These are phyloP conservation scores for Gymnoscopelus braueri DNA, from an alignment of 2,797 vertebrate genomes.

Conservation along the genomic window DNA sequence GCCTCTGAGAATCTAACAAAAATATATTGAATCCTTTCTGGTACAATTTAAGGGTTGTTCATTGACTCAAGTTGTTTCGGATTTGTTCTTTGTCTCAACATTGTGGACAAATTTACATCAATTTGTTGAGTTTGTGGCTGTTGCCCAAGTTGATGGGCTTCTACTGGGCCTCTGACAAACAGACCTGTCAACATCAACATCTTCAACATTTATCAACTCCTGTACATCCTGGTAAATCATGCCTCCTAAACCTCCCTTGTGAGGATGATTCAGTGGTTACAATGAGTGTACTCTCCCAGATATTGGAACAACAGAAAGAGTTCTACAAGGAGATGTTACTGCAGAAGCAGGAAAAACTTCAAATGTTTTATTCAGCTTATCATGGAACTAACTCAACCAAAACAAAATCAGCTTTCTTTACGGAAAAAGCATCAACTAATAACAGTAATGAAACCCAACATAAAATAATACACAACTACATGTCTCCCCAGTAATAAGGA, in stretches of 20 bases:
- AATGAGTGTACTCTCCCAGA: constrained; percentile 3
- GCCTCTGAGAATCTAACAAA: constrained; percentile 53
- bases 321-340: background rate
- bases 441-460: too few relatives aligned
- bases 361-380: constrained; percentile 20
- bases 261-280: constrained; percentile 11
- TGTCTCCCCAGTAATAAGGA: too few relatives aligned
- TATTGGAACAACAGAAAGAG: background rate
- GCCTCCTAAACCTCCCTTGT: background rate
- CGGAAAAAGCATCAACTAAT: too few relatives aligned
- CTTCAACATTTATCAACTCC: background rate
- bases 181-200: constrained; percentile 5
- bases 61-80: background rate
- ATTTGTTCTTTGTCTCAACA: background rate
- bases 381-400: constrained; percentile 1
- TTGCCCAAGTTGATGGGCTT: background rate
- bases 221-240: constrained; percentile 7
- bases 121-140: background rate
- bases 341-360: background rate
- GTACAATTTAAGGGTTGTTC: constrained; percentile 4
- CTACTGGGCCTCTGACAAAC: background rate
- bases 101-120: background rate
- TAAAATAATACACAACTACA: too few relatives aligned
- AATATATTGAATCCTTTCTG: constrained; percentile 39
- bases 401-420: too few relatives aligned